Conservation (phyloP, 2,888 invertebrate species). For the Megamerina dolium region DNA sequence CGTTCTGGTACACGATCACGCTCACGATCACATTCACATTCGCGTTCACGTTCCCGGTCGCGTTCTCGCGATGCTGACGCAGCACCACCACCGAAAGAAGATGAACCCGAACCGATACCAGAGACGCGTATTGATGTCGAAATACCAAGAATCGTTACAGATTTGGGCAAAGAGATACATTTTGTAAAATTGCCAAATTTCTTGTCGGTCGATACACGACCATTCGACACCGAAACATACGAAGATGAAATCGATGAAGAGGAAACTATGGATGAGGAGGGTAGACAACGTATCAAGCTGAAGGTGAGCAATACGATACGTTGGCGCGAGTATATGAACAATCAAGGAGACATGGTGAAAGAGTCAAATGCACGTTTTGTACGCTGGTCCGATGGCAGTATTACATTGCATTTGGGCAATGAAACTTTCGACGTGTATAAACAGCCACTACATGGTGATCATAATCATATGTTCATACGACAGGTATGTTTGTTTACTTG, state of each 20-base stretch:
- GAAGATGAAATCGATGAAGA: slow-evolving; percentile 99
- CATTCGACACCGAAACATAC: slow-evolving; percentile 90
- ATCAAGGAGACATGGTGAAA: slow-evolving; percentile 71
- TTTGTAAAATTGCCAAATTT: slow-evolving; percentile 98
- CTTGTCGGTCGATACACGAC: slow-evolving; percentile 93
- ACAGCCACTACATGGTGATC: slow-evolving; percentile 89
- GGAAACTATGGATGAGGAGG: slow-evolving; percentile 96
- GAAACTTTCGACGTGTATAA: slow-evolving; percentile 98
- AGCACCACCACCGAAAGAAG: slow-evolving; percentile 39
- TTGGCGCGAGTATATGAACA: slow-evolving; percentile 81
- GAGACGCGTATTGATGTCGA: slow-evolving; percentile 95
- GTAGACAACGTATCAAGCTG: slow-evolving; percentile 73
- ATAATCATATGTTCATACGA: slow-evolving; percentile 95
- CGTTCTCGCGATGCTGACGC: slow-evolving; percentile 40
- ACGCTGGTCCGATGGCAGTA: slow-evolving; percentile 96
- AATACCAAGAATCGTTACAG: slow-evolving; percentile 90
- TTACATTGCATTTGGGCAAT: slow-evolving; percentile 92
- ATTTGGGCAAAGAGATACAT: slow-evolving; percentile 86
- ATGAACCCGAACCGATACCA: slow-evolving; percentile 74
- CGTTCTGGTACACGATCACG: slow-evolving; percentile 31
- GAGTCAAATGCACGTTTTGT: slow-evolving; percentile 95
- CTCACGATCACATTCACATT: slow-evolving; percentile 32
- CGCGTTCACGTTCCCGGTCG: slow-evolving; percentile 34
- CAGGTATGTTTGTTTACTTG: slow-evolving; percentile 52
- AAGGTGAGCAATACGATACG: slow-evolving; percentile 97